Evolutionary conservation across 2,797 vertebrate genomes (phyloP), one percentile per base, ranked within the genome.

Genomic region (Spondyliosoma cantharus): DNA sequence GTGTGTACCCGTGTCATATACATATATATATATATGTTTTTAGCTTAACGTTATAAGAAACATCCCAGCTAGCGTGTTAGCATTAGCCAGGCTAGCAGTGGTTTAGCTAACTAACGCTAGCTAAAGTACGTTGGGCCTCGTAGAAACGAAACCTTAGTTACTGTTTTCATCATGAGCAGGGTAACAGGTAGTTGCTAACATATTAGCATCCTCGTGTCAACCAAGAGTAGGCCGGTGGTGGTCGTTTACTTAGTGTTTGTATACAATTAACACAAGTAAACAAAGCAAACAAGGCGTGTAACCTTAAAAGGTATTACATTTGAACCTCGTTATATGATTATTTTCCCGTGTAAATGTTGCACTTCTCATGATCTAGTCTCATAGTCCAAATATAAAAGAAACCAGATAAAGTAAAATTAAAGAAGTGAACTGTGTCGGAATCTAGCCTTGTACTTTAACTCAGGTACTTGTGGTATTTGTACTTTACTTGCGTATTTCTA

Each of bases 41-140:
- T 27, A 2, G 4, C 5, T 16, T 32, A 9, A 66, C 0, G 17
- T 48, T 2, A 22, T 25, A 37, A 43, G 57, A 67, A 27, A 53
- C 14, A 54, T 29, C 2, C 1, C 15, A 37, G 60, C 27, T 76
- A 46, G 71, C 22, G 8, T 17, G 76, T 65, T 84, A 74, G 74
- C 74, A 7, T 66, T 50, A 71, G 32, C 74, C 4, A 9, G 5
- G 68, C 60, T 76, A 63, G 29, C 53, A 16, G 17, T 50, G 48
- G 56, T 27, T 11, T 27, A 3, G 53, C 71, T 72, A 29, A 57
- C 57, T 29, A 60, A 43, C 54, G 58, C 46, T 79, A 70, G 82
- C 83, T 80, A 16, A 74, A 60, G 56, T 69, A 59, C 48, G 56
- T 7, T 29, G 54, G 85, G 82, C 85, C 83, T 24, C 20, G n/a